A percentile compares a stretch with the other conserved stretches of the same genome.
Conservation (phyloP, 2,797 vertebrate species). For the Lagocephalus sceleratus region DNA sequence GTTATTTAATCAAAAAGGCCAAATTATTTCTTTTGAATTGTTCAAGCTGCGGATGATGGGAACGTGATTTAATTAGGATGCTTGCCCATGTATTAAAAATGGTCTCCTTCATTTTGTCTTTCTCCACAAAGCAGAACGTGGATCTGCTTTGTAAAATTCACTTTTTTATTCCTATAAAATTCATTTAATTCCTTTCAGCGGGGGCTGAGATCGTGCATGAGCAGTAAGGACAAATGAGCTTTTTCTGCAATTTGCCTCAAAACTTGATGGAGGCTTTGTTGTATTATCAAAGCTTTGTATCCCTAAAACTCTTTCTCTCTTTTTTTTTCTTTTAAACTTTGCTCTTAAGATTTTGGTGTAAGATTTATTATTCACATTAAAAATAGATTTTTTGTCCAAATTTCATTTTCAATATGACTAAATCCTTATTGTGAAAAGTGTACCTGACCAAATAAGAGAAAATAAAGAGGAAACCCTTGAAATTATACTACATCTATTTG, state of each 20-base stretch:
- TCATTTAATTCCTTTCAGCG: not conserved
- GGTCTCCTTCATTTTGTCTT: too few relatives aligned
- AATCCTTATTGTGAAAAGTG: not conserved
- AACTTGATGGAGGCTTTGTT: not conserved
- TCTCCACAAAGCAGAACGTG: not conserved
- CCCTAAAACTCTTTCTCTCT: too few relatives aligned
- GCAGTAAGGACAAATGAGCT: not conserved
- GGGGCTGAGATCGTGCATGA: not conserved
- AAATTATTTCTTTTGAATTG: too few relatives aligned
- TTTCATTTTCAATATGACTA: not conserved
- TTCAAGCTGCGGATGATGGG: too few relatives aligned
- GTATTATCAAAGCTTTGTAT: not conserved
- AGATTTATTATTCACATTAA: slow-evolving; percentile 13
- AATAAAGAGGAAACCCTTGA: too few relatives aligned
- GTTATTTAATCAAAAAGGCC: too few relatives aligned
- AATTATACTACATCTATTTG: too few relatives aligned
- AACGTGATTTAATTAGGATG: too few relatives aligned
- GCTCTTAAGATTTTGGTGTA: not conserved
- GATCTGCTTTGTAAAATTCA: not conserved
- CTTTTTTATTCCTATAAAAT: too few relatives aligned
- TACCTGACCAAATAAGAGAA: not conserved
- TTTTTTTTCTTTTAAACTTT: not conserved
- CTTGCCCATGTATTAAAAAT: too few relatives aligned
- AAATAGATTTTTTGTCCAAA: not conserved
- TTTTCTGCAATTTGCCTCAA: not conserved